These are phyloP conservation scores for Premnoplex brunnescens DNA, from an alignment of 2,797 vertebrate species.

Conservation along the genomic window DNA sequence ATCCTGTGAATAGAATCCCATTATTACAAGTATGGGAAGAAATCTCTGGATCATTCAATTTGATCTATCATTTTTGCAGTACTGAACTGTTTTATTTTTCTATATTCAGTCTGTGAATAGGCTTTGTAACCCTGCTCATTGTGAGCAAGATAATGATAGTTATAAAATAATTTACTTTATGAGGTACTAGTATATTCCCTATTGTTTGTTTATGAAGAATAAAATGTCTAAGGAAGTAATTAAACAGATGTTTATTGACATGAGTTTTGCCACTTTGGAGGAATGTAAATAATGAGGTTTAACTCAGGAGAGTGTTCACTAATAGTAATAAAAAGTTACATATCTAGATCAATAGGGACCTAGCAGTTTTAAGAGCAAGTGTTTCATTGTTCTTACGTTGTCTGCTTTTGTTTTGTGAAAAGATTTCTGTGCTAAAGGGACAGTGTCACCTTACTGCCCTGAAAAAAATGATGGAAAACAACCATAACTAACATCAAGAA, in stretches of 20 bases:
- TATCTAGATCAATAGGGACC: not conserved
- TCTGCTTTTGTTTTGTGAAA: not conserved
- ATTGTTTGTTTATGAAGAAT: constrained; percentile 29
- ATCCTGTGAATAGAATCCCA: not conserved
- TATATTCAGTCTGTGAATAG: not conserved
- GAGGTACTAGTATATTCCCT: not conserved
- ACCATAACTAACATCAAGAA: not conserved
- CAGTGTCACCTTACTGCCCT: not conserved
- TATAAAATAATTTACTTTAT: constrained; percentile 2
- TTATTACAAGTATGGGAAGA: not conserved
- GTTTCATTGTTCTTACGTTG: not conserved
- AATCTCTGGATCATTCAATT: not conserved
- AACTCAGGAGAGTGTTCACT: not conserved
- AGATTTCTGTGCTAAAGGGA: not conserved
- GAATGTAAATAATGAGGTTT: constrained; percentile 29
- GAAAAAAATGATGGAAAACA: constrained; percentile 38
- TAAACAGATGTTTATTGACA: constrained; percentile 43
- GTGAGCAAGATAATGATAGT: not conserved
- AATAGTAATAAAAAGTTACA: not conserved
- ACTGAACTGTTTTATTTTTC: not conserved
- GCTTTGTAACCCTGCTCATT: not conserved
- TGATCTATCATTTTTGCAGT: not conserved
- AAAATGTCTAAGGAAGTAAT: constrained; percentile 27
- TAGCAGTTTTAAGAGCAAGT: not conserved
- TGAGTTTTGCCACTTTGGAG: not conserved